A percentile compares a stretch with the other conserved stretches of the same genome.
Evolutionary conservation across 2,888 invertebrate species (phyloP).

Genomic region (Ophioninae sp.): DNA sequence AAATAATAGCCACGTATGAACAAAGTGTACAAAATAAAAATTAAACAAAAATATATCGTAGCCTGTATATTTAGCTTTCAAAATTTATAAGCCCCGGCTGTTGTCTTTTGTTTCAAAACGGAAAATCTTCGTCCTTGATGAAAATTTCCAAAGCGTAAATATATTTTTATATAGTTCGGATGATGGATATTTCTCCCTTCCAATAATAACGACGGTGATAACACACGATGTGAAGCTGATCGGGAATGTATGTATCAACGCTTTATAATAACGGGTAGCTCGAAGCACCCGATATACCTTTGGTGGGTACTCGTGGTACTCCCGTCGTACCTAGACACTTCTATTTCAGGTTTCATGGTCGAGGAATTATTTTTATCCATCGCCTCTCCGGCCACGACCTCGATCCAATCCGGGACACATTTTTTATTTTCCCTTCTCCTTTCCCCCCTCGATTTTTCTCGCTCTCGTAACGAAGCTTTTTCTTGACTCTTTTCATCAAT

Average conservation of each 20-base stretch:
- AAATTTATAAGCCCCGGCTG: background rate
- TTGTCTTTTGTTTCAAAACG: background rate
- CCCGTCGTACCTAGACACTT: conserved; percentile 56
- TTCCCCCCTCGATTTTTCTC: conserved; percentile 4
- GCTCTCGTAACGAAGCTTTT: conserved; percentile 7
- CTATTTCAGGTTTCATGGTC: conserved; percentile 67
- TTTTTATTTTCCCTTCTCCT: conserved; percentile 29
- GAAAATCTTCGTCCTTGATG: background rate
- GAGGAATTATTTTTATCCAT: conserved; percentile 62
- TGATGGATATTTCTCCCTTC: conserved; percentile 11
- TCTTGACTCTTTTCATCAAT: conserved; percentile 23
- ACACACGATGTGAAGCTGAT: background rate
- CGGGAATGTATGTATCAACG: background rate
- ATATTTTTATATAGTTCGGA: background rate
- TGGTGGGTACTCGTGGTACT: background rate
- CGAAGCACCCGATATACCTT: conserved; percentile 9
- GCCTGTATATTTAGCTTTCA: background rate
- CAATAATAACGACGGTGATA: conserved; percentile 21
- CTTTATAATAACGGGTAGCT: conserved; percentile 12
- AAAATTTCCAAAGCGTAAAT: background rate
- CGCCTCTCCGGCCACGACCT: conserved; percentile 49
- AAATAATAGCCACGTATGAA: too few relatives aligned
- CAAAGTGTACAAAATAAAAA: background rate
- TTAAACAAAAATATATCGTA: background rate
- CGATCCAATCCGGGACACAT: conserved; percentile 52